These are phyloP conservation scores for Myotis daubentonii DNA, from an alignment of 2,797 vertebrate species.

Conservation along the genomic window DNA sequence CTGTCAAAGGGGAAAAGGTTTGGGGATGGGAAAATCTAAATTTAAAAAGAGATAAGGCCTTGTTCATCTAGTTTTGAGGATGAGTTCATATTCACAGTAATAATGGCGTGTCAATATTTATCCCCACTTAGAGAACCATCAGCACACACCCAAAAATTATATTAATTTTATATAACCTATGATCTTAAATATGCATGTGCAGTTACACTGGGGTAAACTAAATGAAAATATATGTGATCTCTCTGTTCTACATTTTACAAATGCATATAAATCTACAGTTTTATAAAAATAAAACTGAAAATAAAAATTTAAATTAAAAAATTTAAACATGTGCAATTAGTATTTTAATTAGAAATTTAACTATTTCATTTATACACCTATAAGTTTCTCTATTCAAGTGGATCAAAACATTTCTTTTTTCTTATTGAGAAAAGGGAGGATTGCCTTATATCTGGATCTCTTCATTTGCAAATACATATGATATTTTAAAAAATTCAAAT, in stretches of 20 bases:
- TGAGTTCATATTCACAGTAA: too few species aligned
- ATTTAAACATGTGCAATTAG: neutral
- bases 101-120: too few species aligned
- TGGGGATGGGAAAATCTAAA: too few species aligned
- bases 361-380: neutral
- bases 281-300: neutral
- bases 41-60: too few species aligned
- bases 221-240: neutral
- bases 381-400: neutral
- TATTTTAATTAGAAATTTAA: neutral
- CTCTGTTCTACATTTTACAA: neutral
- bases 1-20: too few species aligned
- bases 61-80: too few species aligned
- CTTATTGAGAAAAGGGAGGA: neutral
- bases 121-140: too few species aligned
- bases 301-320: neutral
- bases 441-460: neutral
- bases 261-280: neutral
- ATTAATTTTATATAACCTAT: neutral
- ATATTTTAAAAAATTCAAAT: slow-evolving; percentile 33
- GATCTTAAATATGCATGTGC: neutral
- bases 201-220: neutral
- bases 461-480: neutral
- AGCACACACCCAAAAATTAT: too few species aligned
- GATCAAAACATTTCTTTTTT: neutral